Conservation (phyloP, 2,113 vertebrate genomes). For the Caranx melampygus region DNA sequence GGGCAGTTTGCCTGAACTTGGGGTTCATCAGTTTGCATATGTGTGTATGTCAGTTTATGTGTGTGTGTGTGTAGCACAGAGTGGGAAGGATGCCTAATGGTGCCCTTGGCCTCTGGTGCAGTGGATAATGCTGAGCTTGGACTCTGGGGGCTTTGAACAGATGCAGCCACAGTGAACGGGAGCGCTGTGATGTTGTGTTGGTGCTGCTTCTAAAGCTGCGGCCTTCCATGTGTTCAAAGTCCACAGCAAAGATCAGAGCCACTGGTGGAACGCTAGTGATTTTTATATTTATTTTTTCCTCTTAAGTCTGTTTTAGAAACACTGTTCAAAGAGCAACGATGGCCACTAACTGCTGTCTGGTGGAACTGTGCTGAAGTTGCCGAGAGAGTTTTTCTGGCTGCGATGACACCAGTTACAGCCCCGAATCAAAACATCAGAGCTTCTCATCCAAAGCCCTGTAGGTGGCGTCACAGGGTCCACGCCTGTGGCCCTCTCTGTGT, state of each 20-base stretch:
- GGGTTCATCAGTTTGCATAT: slow-evolving; percentile 11
- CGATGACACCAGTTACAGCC: not conserved
- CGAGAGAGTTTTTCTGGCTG: not conserved
- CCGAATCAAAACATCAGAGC: not conserved
- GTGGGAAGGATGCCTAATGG: slow-evolving; percentile 48
- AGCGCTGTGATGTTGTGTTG: slow-evolving; percentile 26
- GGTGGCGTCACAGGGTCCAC: not conserved
- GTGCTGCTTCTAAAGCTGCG: slow-evolving; percentile 7
- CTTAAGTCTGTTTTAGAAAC: not conserved
- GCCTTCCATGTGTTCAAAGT: not conserved
- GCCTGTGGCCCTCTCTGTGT: not conserved
- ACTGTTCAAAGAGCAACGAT: rapidly evolving
- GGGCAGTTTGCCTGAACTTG: slow-evolving; percentile 28
- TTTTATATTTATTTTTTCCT: not conserved
- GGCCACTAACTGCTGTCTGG: not conserved
- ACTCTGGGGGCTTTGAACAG: slow-evolving; percentile 43
- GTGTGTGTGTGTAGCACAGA: not conserved
- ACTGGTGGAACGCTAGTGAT: not conserved
- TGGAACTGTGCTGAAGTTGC: not conserved
- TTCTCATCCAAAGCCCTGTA: not conserved
- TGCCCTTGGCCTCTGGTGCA: slow-evolving; percentile 37
- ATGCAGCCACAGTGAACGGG: slow-evolving; percentile 29
- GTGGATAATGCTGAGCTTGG: slow-evolving; percentile 59
- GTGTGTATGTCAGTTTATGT: not conserved
- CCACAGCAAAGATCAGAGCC: not conserved